Percentiles rank a stretch among this genome's conserved stretches.
Evolutionary conservation across 1,140 invertebrate species (phyloP).

Genomic region (Epicauta chinensis): DNA sequence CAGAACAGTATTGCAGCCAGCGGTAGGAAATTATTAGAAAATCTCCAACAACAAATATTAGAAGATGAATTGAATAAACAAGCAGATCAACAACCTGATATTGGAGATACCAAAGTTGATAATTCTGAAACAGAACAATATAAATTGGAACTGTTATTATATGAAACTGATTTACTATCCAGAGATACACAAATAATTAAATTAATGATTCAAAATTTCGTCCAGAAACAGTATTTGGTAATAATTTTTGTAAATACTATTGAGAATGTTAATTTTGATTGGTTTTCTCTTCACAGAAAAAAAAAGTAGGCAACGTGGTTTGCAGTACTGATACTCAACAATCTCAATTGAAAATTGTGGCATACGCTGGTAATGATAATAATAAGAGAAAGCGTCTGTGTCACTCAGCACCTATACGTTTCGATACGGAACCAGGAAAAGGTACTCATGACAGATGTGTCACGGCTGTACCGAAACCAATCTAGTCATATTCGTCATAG

Average conservation of each 20-base stretch:
- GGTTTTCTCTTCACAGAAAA: constrained; percentile 51
- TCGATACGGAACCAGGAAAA: constrained; percentile 35
- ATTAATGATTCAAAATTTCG: constrained; percentile 78
- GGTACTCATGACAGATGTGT: not conserved
- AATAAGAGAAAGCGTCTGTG: constrained; percentile 78
- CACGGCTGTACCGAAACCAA: too few relatives aligned
- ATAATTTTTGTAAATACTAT: constrained; percentile 8
- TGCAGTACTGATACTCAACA: constrained; percentile 99
- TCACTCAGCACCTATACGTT: constrained; percentile 20
- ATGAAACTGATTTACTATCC: constrained; percentile 83
- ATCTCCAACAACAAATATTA: constrained; percentile 91
- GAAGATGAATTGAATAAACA: constrained; percentile 77
- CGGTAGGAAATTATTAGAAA: constrained; percentile 96
- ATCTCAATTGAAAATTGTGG: constrained; percentile 96
- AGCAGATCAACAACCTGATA: constrained; percentile 85
- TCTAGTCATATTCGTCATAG: too few relatives aligned
- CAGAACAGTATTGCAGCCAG: constrained; percentile 96
- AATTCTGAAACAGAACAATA: constrained; percentile 82
- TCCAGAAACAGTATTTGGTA: constrained; percentile 79
- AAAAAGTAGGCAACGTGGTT: constrained; percentile 87
- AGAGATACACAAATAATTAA: constrained; percentile 89
- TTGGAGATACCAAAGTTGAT: constrained; percentile 79
- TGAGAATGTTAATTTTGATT: not conserved
- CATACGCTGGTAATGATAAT: constrained; percentile 98
- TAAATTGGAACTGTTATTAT: constrained; percentile 92